phyloP scores from a whole-genome alignment of 2,888 invertebrate species.

The Callyntrura guangdongensis region DNA sequence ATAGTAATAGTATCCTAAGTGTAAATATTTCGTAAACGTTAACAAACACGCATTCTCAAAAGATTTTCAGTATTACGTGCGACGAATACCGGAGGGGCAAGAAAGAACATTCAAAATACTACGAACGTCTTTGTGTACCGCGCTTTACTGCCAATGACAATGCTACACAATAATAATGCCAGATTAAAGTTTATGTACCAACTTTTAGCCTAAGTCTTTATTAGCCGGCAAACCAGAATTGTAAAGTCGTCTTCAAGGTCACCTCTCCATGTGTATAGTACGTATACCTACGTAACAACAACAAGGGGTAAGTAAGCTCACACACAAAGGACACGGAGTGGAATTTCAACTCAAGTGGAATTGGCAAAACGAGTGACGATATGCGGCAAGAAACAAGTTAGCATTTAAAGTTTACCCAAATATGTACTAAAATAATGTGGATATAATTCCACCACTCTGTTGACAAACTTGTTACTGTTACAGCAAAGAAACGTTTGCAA shows the following conservation, averaged over 20 bases:
- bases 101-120: too few species aligned
- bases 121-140: too few species aligned
- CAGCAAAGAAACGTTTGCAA: too few species aligned
- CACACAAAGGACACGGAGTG: too few species aligned
- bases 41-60: neutral
- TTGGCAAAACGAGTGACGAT: neutral
- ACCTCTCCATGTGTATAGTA: neutral
- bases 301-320: neutral
- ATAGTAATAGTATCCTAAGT: conserved; percentile 11
- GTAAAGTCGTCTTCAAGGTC: neutral
- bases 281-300: neutral
- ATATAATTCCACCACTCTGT: too few species aligned
- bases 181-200: neutral
- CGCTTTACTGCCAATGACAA: too few species aligned
- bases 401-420: neutral
- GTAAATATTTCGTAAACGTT: too few species aligned
- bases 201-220: neutral
- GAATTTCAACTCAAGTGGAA: too few species aligned
- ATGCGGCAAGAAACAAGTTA: neutral
- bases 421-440: neutral
- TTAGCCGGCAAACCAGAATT: neutral
- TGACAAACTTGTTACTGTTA: too few species aligned
- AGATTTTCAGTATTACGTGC: neutral
- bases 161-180: neutral
- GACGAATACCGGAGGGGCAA: too few species aligned